Conservation (phyloP, 1,140 invertebrate genomes). For the Amyelois transitella region DNA sequence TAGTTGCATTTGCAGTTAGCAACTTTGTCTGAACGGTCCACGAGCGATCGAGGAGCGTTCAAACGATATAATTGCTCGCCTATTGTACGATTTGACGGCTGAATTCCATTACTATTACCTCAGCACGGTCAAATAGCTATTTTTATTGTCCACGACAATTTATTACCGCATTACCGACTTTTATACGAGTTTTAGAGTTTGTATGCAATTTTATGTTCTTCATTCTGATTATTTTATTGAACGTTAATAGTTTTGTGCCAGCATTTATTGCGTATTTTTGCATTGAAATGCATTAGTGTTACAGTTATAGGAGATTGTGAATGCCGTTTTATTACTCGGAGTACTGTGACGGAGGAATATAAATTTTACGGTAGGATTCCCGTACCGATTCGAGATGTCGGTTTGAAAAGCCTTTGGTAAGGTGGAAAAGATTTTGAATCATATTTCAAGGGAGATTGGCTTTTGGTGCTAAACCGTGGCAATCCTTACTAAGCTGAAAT, state of each 20-base stretch:
- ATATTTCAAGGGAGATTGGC: too few relatives aligned
- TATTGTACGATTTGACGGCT: slow-evolving; percentile 32
- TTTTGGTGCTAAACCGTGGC: too few relatives aligned
- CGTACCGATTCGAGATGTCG: too few relatives aligned
- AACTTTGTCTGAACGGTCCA: slow-evolving; percentile 1
- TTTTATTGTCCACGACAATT: not conserved
- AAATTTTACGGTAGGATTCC: not conserved
- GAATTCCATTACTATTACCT: slow-evolving; percentile 23
- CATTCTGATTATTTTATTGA: slow-evolving; percentile 5
- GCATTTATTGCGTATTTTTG: slow-evolving; percentile 1
- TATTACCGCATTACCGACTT: slow-evolving; percentile 1
- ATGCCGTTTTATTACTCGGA: not conserved
- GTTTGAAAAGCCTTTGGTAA: too few relatives aligned
- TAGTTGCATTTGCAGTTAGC: slow-evolving; percentile 11
- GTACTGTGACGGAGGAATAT: not conserved
- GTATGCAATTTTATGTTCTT: slow-evolving; percentile 6
- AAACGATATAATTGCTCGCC: slow-evolving; percentile 35
- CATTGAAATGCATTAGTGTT: not conserved
- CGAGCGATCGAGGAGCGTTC: slow-evolving; percentile 9
- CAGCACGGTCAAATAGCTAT: slow-evolving; percentile 4
- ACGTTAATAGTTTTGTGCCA: not conserved
- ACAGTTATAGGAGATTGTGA: not conserved
- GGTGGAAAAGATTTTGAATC: too few relatives aligned
- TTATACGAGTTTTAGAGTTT: slow-evolving; percentile 3
- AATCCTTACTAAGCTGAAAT: too few relatives aligned